Conservation (phyloP, 2,113 vertebrate genomes). For the Hippotragus niger region DNA sequence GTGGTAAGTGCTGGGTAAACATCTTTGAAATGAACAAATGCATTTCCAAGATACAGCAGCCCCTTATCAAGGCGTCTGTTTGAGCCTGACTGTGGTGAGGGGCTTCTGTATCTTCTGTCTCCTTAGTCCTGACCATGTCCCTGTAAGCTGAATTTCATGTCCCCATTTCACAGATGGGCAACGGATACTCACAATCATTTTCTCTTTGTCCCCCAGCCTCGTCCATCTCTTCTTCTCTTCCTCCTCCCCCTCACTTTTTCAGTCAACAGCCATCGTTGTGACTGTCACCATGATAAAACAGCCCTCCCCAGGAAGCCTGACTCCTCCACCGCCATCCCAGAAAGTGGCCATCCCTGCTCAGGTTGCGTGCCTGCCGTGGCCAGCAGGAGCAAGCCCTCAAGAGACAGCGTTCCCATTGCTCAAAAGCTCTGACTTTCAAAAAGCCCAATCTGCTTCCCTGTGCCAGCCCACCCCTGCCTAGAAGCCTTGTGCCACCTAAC, state of each 20-base stretch:
- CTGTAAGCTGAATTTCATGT: neutral
- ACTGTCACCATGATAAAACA: rapidly evolving
- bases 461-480: neutral
- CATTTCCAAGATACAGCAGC: neutral
- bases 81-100: neutral
- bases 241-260: neutral
- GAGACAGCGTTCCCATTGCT: neutral
- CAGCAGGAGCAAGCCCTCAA: too few relatives aligned
- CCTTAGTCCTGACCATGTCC: neutral
- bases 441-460: neutral
- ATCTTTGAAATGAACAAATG: neutral
- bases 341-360: neutral
- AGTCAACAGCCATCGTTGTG: neutral
- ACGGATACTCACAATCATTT: neutral
- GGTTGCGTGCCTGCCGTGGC: rapidly evolving
- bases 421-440: neutral
- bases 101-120: neutral
- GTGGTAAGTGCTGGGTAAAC: neutral
- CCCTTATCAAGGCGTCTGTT: neutral
- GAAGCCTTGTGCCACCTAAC: neutral
- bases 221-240: neutral
- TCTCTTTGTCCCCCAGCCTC: neutral
- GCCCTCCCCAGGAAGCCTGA: neutral
- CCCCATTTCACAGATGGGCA: neutral
- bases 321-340: rapidly evolving